Evolutionary conservation across 2,113 vertebrate genomes (phyloP).

Genomic region (Cricetomys ansorgei): DNA sequence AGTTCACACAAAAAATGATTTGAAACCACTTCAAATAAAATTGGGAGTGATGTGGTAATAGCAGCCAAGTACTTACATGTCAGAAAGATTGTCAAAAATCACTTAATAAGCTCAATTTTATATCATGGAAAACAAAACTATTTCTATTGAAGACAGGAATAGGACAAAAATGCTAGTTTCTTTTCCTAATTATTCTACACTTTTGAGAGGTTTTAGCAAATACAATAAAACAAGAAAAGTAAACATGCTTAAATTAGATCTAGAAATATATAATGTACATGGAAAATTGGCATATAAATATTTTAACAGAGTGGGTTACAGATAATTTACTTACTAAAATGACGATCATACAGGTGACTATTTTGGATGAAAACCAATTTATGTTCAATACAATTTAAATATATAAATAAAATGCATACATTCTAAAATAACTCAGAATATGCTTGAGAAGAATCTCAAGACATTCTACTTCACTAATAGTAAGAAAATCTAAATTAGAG

Average conservation of each 20-base stretch:
- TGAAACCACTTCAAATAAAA: conserved; percentile 21
- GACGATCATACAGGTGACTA: neutral
- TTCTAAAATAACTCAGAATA: neutral
- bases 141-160: neutral
- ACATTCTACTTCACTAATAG: neutral
- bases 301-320: neutral
- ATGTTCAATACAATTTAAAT: conserved; percentile 13
- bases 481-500: conserved; percentile 43
- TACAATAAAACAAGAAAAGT: neutral
- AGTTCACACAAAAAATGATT: neutral
- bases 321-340: conserved; percentile 23
- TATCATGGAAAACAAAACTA: neutral
- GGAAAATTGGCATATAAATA: neutral
- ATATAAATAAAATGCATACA: conserved; percentile 10
- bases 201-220: neutral
- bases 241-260: neutral
- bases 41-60: neutral
- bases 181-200: neutral
- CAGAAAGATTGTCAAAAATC: neutral
- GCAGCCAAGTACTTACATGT: neutral
- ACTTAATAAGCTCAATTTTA: neutral
- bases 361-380: neutral
- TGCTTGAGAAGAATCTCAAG: neutral
- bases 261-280: neutral
- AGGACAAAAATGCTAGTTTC: fast-evolving